These are phyloP conservation scores for Sinohyriopsis cumingii DNA, from an alignment of 2,888 invertebrate genomes.

Conservation along the genomic window DNA sequence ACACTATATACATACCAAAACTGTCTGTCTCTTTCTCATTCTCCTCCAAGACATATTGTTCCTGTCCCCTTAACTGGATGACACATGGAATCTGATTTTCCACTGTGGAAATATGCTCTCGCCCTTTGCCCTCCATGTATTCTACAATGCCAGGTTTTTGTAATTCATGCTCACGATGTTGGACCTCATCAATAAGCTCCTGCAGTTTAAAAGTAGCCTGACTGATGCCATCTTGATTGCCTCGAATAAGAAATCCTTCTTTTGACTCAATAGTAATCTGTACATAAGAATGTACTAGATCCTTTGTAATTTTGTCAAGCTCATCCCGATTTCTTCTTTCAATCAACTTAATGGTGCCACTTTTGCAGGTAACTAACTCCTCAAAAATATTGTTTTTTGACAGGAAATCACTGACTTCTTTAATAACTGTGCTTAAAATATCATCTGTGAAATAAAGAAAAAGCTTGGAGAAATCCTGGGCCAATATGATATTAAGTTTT, in stretches of 20 bases:
- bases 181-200: too few species aligned
- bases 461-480: neutral
- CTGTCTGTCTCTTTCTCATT: too few species aligned
- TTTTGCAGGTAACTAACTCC: neutral
- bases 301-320: conserved; percentile 3
- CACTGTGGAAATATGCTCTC: neutral
- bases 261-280: neutral
- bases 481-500: too few species aligned
- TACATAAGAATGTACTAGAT: conserved; percentile 7
- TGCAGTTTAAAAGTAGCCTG: too few species aligned
- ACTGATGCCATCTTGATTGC: too few species aligned
- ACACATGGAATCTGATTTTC: conserved; percentile 1
- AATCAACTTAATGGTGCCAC: conserved; percentile 14
- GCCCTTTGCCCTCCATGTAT: conserved; percentile 1
- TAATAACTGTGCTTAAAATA: conserved; percentile 4
- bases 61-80: neutral
- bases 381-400: conserved; percentile 11
- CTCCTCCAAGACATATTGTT: neutral
- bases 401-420: conserved; percentile 13
- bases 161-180: too few species aligned
- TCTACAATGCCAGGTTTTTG: neutral
- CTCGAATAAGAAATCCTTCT: too few species aligned
- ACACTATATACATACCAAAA: too few species aligned
- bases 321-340: conserved; percentile 6
- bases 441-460: conserved; percentile 4